phyloP scores from a whole-genome alignment of 2,888 invertebrate genomes.

The Eucriotettix oculatus region DNA sequence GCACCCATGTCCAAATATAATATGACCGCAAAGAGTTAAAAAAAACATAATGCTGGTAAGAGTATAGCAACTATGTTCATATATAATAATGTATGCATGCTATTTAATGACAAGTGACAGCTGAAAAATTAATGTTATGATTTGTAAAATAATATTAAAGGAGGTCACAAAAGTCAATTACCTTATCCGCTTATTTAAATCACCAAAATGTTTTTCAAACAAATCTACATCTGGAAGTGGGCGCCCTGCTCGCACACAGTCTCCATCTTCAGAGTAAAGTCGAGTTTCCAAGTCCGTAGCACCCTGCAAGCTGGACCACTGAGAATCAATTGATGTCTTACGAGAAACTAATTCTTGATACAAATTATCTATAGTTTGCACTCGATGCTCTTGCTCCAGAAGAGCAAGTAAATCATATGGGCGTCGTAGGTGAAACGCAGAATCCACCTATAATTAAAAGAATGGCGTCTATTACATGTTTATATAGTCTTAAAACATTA shows the following conservation, averaged over 20 bases:
- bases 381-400: constrained; percentile 56
- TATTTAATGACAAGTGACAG: too few relatives aligned
- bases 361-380: constrained; percentile 39
- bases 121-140: too few relatives aligned
- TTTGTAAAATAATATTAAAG: too few relatives aligned
- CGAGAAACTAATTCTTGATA: constrained; percentile 44
- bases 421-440: constrained; percentile 51
- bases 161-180: constrained; percentile 14
- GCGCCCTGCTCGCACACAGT: constrained; percentile 47
- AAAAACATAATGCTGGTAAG: too few relatives aligned
- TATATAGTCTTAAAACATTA: too few relatives aligned
- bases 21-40: too few relatives aligned
- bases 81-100: too few relatives aligned
- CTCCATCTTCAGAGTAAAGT: constrained; percentile 39
- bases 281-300: constrained; percentile 43
- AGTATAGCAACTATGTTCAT: too few relatives aligned
- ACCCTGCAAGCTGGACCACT: constrained; percentile 38
- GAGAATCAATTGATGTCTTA: constrained; percentile 43
- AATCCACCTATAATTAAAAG: constrained; percentile 41
- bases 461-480: background rate
- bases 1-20: too few relatives aligned
- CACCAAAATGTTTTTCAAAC: constrained; percentile 40
- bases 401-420: constrained; percentile 60
- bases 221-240: constrained; percentile 49
- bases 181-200: constrained; percentile 33